Base-by-base conservation (phyloP, 2,113 vertebrate species). In the Haemorhous mexicanus region DNA sequence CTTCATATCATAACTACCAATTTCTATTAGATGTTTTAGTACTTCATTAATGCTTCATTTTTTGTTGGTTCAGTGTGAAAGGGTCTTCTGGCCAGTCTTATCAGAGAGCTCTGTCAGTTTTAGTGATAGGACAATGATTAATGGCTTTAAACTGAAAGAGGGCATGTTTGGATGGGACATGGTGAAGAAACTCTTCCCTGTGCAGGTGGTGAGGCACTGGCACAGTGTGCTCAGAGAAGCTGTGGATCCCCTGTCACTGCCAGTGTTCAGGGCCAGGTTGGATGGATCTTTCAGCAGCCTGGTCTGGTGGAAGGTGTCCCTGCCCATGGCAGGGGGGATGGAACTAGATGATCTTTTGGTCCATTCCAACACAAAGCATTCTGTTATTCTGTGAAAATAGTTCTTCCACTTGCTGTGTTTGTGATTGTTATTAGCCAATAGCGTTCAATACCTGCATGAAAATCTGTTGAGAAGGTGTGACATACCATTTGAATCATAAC, bases 281-380 rank as follows among this genome's bases (percentile, higher is more conserved):
- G 53, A 26, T 35, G 24, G 12, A 11, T 15, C 59, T 79, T 72
- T 41, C n/a, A 27, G 8, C 21, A 35, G 3, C 12, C n/a, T 67
- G 7, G 12, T 91, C n/a, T 11, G 35, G 26, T 28, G 30, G 10
- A 35, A 53, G 8, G 4, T 41, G 12, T 33, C 21, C 28, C 17
- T 79, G 24, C 21, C 17, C 14, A 16, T 11, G n/a, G 17, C 24
- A 61, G 7, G 2, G 8, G 1, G 2, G 0, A 7, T 79, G 24
- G 17, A 61, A 41, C 2, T 2, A 7, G 15, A 17, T 24, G 7
- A 17, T 43, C 13, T 55, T 61, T 47, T 67, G 26, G n/a, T 13
- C 11, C 10, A 5, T 73, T 53, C 24, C 46, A 53, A 39, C 8
- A 7, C 39, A 67, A 85, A 74, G 10, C 30, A 41, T 61, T 67